Base-by-base conservation (phyloP, 2,113 vertebrate genomes). In the Columba janthina region DNA sequence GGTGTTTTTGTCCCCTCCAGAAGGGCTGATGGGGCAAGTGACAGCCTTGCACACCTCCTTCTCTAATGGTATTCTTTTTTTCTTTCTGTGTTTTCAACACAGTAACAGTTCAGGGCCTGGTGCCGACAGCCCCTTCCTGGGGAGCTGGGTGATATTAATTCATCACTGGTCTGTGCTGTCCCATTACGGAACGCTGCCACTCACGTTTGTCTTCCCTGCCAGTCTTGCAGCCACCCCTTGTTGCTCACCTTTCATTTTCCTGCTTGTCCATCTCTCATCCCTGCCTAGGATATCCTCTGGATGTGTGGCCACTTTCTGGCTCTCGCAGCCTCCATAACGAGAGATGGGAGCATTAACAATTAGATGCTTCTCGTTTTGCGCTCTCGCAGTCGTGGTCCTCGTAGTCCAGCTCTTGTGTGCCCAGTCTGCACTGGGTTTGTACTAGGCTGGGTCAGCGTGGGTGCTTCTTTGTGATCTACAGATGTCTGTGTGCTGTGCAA, bases 351-450 rank as follows among this genome's bases (percentile, higher is more conserved):
- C 22, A 20, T 38, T 42, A 48, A 21, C 32, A 7, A 5, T 40
- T 42, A 15, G n/a, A 11, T 29, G 38, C 26, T 79, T 61, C 66
- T 72, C 38, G 11, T 38, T 38, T 38, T 38, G 38, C 12, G 38
- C 38, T 38, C 38, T 38, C 5, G 3, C 1, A 0, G 12, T 32
- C 2, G 0, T 3, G 50, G 20, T 38, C 6, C 25, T 61, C 19
- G 3, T 5, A 14, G 29, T 10, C 6, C 26, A 44, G 64, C 20
- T 79, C 40, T 34, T 6, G 12, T 5, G 28, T 56, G 42, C 8
- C 25, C 56, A 28, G 4, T 17, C 38, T 15, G 6, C 4, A 0
- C 2, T 9, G 48, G 11, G 29, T 19, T 65, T 10, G 3, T 36
- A 34, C 32, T 10, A 4, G 7, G n/a, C 62, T 70, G 32, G 42